Conservation (phyloP, 2,113 vertebrate genomes). For the Notiomystis cincta region DNA sequence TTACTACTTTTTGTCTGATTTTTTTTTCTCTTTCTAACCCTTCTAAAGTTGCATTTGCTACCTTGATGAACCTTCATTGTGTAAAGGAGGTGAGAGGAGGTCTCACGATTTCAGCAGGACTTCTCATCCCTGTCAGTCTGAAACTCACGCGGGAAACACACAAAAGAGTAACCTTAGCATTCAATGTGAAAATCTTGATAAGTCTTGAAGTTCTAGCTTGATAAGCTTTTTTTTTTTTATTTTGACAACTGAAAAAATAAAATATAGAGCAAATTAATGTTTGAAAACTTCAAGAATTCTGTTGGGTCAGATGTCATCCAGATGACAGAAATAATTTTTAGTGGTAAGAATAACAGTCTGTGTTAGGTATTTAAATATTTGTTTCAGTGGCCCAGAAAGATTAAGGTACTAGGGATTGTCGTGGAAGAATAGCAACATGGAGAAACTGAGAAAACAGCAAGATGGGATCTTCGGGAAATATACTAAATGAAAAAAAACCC, state of each 20-base stretch:
- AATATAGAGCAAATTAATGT: neutral
- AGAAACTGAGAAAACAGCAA: neutral
- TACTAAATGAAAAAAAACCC: neutral
- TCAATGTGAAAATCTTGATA: neutral
- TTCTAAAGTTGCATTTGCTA: neutral
- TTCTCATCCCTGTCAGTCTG: neutral
- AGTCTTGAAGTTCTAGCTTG: neutral
- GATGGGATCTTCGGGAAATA: neutral
- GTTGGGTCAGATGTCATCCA: neutral
- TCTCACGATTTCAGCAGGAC: neutral
- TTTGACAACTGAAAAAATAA: neutral
- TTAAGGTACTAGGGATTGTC: neutral
- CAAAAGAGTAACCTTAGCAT: neutral
- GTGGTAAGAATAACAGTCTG: neutral
- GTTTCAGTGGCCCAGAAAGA: neutral
- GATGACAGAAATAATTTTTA: neutral
- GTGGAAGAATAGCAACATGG: neutral
- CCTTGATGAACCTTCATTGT: neutral
- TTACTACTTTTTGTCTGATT: neutral
- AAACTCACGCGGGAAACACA: neutral
- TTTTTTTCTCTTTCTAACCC: neutral
- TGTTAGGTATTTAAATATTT: neutral
- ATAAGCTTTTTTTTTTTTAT: neutral
- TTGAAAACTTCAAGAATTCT: neutral
- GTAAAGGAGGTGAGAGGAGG: neutral